Base-by-base conservation (phyloP, 2,888 invertebrate species). In the Lobophora halterata region DNA sequence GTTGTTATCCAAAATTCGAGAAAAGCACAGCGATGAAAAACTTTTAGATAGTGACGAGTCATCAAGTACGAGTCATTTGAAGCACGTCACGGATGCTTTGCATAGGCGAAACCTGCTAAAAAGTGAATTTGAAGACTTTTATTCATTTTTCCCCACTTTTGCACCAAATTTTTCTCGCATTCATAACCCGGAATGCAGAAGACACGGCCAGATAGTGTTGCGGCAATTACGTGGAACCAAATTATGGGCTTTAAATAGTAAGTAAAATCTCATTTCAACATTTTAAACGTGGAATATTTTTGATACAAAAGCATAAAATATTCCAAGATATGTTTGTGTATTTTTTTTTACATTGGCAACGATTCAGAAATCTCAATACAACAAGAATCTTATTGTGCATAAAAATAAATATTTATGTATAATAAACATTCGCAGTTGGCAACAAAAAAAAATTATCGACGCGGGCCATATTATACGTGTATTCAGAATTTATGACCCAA, bases 171-270 rank as follows among this genome's bases (percentile, higher is more conserved):
- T 91, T 67, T 89, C 91, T 39, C 88, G 89, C 50, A 89, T 91
- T 48, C 88, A 90, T 61, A 89, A 91, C 63, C 79, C 89, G 28
- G 90, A 90, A 68, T 93, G 93, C 79, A 89, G 91, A 52, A 90
- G 91, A 63, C 93, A 93, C 52, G 90, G 93, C 38, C 90, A 90
- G 71, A 90, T 93, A 58, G 89, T 92, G 54, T 78, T 92, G 52
- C 85, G 91, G 47, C 92, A 93, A 72, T 72, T 93, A 60, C 89
- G 91, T 14, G 91, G 91, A 34, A 88, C 90, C 45, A 92, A 92
- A 73, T 63, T 93, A 52, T 93, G 93, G 93, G 92, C 93, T 38
- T 72, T 93, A 54, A 92, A 92, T 76, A 93, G 93, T 93, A 83
- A 90, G 91, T 88, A 55, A 44, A 31, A 40, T 50, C 47, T 36